Percentiles rank a stretch among this genome's conserved stretches.
Evolutionary conservation across 2,888 invertebrate species (phyloP).

Genomic region (Cosmia pyralina): DNA sequence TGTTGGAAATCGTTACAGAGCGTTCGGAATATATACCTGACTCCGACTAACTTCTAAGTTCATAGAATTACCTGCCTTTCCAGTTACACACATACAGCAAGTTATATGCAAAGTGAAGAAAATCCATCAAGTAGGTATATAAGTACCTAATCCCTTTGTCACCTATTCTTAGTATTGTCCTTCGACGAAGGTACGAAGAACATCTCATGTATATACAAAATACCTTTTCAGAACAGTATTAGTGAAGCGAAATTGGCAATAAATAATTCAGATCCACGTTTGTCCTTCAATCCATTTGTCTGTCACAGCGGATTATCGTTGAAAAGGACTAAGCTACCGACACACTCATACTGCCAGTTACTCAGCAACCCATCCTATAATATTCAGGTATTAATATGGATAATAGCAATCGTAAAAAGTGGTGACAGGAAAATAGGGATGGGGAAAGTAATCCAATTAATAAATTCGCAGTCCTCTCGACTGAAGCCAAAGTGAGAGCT

Average conservation of each 20-base stretch:
- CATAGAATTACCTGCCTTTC: neutral
- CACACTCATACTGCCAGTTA: conserved; percentile 24
- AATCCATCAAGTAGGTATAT: neutral
- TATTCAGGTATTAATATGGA: conserved; percentile 32
- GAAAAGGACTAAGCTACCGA: conserved; percentile 57
- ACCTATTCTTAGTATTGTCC: conserved; percentile 30
- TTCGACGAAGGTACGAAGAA: conserved; percentile 12
- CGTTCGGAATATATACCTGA: neutral
- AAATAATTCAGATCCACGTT: conserved; percentile 64
- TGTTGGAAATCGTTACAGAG: neutral
- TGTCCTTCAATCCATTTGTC: conserved; percentile 62
- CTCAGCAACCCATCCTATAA: conserved; percentile 22
- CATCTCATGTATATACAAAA: conserved; percentile 31
- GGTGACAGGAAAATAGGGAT: conserved; percentile 32
- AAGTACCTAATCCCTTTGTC: conserved; percentile 19
- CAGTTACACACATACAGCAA: neutral
- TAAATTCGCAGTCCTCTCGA: conserved; percentile 42
- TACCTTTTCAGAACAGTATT: conserved; percentile 47
- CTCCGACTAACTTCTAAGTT: neutral
- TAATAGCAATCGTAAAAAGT: conserved; percentile 41
- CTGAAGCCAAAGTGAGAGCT: conserved; percentile 23
- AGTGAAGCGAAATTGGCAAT: conserved; percentile 55
- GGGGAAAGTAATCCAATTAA: conserved; percentile 54
- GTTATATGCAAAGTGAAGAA: neutral
- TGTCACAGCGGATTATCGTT: conserved; percentile 60